Evolutionary conservation across 2,888 invertebrate genomes (phyloP).

Genomic region (Rhagophthalmus giganteus): DNA sequence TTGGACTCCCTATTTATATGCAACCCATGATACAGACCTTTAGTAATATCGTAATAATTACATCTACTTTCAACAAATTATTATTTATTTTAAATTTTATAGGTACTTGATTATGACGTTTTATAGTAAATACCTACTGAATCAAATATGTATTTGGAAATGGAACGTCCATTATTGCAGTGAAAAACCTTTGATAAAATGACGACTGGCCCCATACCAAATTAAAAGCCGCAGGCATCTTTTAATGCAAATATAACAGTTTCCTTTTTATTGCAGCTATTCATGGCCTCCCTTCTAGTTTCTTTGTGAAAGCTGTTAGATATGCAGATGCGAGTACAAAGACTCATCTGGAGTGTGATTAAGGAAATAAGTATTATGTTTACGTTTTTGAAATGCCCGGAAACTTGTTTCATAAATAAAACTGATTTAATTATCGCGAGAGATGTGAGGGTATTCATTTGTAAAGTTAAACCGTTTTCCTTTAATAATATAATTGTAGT

Average conservation of each 20-base stretch:
- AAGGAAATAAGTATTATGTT: conserved; percentile 34
- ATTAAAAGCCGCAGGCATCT: conserved; percentile 30
- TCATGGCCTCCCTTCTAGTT: conserved; percentile 19
- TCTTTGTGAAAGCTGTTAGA: conserved; percentile 25
- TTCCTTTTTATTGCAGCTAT: conserved; percentile 27
- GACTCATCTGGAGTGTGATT: conserved; percentile 31
- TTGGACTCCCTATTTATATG: too few species aligned
- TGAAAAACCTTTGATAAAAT: conserved; percentile 5
- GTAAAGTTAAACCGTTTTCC: conserved; percentile 33
- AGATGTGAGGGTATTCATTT: conserved; percentile 35
- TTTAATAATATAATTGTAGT: conserved; percentile 7
- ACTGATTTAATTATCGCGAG: conserved; percentile 38
- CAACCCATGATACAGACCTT: too few species aligned
- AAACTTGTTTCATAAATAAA: conserved; percentile 36
- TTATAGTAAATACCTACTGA: not conserved
- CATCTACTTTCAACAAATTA: too few species aligned
- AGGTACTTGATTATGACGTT: not conserved
- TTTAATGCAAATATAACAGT: conserved; percentile 31
- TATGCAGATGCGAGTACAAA: conserved; percentile 33
- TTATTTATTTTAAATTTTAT: too few species aligned
- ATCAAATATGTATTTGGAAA: not conserved
- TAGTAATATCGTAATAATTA: too few species aligned
- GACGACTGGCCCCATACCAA: conserved; percentile 29
- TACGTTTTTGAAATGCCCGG: conserved; percentile 29
- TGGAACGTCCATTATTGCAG: not conserved